Percentiles rank a stretch among this genome's conserved stretches.
These are phyloP conservation scores for Ypsolopha scabrella DNA, from an alignment of 2,888 invertebrate genomes.

Conservation along the genomic window DNA sequence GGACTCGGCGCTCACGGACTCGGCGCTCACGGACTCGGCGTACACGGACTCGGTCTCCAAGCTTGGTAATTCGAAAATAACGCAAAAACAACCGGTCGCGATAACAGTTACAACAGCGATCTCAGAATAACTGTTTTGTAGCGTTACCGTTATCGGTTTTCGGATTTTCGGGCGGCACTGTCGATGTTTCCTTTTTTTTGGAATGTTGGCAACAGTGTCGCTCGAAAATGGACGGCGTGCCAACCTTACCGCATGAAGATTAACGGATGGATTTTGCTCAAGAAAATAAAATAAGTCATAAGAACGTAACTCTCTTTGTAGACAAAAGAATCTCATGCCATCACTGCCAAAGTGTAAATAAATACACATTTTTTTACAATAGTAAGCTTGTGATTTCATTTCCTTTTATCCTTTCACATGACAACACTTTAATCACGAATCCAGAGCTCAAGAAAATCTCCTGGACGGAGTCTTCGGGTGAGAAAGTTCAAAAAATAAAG, in stretches of 20 bases:
- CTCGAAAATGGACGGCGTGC: neutral
- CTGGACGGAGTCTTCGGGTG: too few relatives aligned
- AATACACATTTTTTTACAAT: constrained; percentile 43
- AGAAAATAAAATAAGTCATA: neutral
- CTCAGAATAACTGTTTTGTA: neutral
- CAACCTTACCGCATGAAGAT: neutral
- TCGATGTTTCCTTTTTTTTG: too few relatives aligned
- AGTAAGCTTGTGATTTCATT: neutral
- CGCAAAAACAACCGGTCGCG: neutral
- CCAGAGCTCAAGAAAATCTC: too few relatives aligned
- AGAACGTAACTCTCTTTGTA: constrained; percentile 63
- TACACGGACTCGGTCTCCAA: too few relatives aligned
- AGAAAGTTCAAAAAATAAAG: too few relatives aligned
- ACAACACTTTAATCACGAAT: too few relatives aligned
- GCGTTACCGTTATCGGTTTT: neutral
- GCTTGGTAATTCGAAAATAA: too few relatives aligned
- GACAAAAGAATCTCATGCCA: constrained; percentile 53
- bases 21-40: neutral
- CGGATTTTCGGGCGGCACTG: neutral
- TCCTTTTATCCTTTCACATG: too few relatives aligned
- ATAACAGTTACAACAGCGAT: neutral
- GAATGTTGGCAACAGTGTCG: neutral
- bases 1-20: constrained; percentile 2
- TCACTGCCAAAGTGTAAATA: constrained; percentile 71
- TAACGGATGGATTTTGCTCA: constrained; percentile 1